A percentile compares a stretch with the other conserved stretches of the same genome.
Evolutionary conservation across 1,140 invertebrate genomes (phyloP).

Genomic region (Drosophila pandora): DNA sequence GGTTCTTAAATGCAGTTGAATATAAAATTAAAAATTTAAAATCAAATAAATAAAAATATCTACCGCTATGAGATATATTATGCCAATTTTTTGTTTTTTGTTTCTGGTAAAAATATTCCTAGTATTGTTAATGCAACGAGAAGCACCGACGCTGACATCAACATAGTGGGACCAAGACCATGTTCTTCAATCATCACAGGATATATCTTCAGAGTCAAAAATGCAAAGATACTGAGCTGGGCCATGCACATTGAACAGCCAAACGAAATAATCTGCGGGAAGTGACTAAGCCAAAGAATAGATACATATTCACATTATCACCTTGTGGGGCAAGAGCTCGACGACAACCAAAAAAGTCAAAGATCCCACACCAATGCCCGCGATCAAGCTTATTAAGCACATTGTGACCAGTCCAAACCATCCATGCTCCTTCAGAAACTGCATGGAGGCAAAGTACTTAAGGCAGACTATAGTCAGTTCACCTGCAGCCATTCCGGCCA

Average conservation of each 20-base stretch:
- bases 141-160: conserved; percentile 44
- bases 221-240: conserved; percentile 31
- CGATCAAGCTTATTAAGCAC: conserved; percentile 38
- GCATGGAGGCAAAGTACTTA: conserved; percentile 7
- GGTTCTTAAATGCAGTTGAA: too few species aligned
- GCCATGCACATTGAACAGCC: conserved; percentile 52
- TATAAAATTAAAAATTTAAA: too few species aligned
- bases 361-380: conserved; percentile 45
- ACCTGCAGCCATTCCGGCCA: conserved; percentile 36
- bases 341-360: conserved; percentile 57
- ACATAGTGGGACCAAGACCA: conserved; percentile 53
- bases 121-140: conserved; percentile 42
- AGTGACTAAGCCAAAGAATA: too few species aligned
- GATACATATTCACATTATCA: conserved; percentile 17
- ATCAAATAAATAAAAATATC: too few species aligned
- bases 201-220: conserved; percentile 56
- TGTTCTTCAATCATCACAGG: conserved; percentile 45
- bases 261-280: conserved; percentile 53
- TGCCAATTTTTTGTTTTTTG: conserved; percentile 51
- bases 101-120: conserved; percentile 61
- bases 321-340: conserved; percentile 64
- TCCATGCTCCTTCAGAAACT: conserved; percentile 34
- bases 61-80: too few species aligned
- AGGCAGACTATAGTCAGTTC: conserved; percentile 46
- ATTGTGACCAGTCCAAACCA: conserved; percentile 61